phyloP scores from a whole-genome alignment of 1,140 invertebrate species.

The Trichonephila clavipes region DNA sequence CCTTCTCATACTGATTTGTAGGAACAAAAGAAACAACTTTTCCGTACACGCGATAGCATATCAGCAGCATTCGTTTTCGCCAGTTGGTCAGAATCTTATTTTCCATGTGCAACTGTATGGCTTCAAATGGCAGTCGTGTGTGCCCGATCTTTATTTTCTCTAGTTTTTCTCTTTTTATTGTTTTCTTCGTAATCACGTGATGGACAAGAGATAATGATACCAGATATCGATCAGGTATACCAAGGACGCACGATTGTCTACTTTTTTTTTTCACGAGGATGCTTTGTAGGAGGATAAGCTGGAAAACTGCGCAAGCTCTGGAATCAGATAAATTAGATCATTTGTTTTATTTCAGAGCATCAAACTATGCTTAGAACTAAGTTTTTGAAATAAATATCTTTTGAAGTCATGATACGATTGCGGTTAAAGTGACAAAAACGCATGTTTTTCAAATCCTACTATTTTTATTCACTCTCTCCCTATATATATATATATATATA shows the following conservation, averaged over 20 bases:
- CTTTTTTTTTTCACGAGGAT: neutral
- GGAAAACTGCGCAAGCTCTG: neutral
- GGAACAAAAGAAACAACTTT: neutral
- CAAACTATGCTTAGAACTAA: too few relatives aligned
- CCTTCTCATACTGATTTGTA: neutral
- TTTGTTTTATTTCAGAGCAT: too few relatives aligned
- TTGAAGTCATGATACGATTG: too few relatives aligned
- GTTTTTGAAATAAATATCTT: too few relatives aligned
- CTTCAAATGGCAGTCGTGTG: constrained; percentile 1
- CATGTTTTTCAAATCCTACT: too few relatives aligned
- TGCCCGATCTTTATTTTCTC: neutral
- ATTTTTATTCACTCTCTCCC: too few relatives aligned
- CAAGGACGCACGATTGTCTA: neutral
- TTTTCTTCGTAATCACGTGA: constrained; percentile 43
- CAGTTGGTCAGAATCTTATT: neutral
- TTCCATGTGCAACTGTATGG: neutral
- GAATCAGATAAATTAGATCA: too few relatives aligned
- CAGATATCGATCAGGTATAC: constrained; percentile 20
- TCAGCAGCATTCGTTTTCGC: neutral
- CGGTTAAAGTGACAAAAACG: too few relatives aligned
- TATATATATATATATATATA: too few relatives aligned
- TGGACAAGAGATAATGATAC: constrained; percentile 40
- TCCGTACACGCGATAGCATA: neutral
- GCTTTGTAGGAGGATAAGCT: neutral
- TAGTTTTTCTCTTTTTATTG: neutral